Conservation (phyloP, 1,140 invertebrate species). For the Trissolcus basalis region DNA sequence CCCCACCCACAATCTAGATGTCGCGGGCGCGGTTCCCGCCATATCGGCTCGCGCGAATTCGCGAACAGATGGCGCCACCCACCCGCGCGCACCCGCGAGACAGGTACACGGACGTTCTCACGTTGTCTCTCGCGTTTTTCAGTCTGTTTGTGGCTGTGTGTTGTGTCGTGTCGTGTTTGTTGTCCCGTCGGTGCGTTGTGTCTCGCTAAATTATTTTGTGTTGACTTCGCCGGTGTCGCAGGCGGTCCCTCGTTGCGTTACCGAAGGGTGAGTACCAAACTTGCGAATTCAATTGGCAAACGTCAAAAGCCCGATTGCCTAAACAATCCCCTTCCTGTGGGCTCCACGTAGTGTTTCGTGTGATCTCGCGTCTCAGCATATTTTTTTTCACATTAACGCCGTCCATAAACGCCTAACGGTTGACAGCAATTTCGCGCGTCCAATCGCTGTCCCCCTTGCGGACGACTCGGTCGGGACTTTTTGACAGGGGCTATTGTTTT, state of each 20-base stretch:
- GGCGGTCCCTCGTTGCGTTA: constrained; percentile 1
- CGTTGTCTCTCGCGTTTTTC: constrained; percentile 38
- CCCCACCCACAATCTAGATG: no score
- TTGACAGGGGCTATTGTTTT: no score
- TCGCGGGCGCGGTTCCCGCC: no score
- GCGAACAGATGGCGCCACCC: not conserved
- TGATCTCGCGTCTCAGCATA: constrained; percentile 20
- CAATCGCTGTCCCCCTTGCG: no score
- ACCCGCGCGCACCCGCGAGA: no score
- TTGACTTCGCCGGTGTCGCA: constrained; percentile 10
- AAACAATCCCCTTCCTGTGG: constrained; percentile 13
- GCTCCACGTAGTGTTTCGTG: constrained; percentile 41
- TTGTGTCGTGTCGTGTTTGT: constrained; percentile 44
- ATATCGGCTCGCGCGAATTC: no score
- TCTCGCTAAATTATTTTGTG: constrained; percentile 15
- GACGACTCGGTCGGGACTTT: no score
- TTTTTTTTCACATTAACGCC: constrained; percentile 13
- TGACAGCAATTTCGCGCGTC: no score
- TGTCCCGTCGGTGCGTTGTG: constrained; percentile 32
- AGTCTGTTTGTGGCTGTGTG: constrained; percentile 54
- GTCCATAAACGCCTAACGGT: not conserved
- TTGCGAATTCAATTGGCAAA: not conserved
- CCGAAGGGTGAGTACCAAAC: constrained; percentile 36
- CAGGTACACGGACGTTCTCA: constrained; percentile 12
- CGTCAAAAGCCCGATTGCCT: no score